Base-by-base conservation (phyloP, 2,888 invertebrate genomes). In the Aspidiotus destructor region DNA sequence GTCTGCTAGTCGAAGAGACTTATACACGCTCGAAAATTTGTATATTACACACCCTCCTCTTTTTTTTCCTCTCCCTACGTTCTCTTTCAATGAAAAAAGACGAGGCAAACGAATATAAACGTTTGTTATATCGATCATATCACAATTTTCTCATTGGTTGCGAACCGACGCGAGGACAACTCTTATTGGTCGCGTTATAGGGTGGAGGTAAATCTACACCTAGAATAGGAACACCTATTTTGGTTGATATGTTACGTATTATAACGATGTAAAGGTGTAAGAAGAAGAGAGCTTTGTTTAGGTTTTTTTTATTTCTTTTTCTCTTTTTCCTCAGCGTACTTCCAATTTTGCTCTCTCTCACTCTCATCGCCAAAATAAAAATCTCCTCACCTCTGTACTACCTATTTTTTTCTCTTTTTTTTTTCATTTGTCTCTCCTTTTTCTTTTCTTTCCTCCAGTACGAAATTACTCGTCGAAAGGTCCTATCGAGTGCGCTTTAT, bases 101-200 rank as follows among this genome's bases (percentile, higher is more conserved):
- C 2, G n/a, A 11, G 48, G 58, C 58, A 60, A 44, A 67, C 67
- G 58, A 67, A 67, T 67, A 67, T 67, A 67, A 67, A 67, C 67
- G 67, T 67, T 67, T 58, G 67, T 67, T 67, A 48, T 67, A 67
- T 67, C 67, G 67, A 67, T 67, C 67, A 67, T 58, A 67, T 60
- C 60, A 67, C 58, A 44, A 58, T n/a, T 42, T 48, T 44, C 67
- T 67, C 67, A 67, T 67, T 67, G 67, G 67, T 60, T 67, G 55
- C 63, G 52, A 52, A 54, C 60, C 58, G 58, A 52, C 67, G 67
- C 63, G 63, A 42, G 60, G 52, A 58, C 58, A 67, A 40, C 67
- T 58, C 67, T 67, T 67, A 67, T 67, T 67, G 67, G 67, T 67
- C 11, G 58, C 15, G 44, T 41, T 48, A 42, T 28, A 13, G 60